Percentiles rank a stretch among this genome's conserved stretches.
phyloP scores from a whole-genome alignment of 2,888 invertebrate genomes.

The Dryococelus australis region DNA sequence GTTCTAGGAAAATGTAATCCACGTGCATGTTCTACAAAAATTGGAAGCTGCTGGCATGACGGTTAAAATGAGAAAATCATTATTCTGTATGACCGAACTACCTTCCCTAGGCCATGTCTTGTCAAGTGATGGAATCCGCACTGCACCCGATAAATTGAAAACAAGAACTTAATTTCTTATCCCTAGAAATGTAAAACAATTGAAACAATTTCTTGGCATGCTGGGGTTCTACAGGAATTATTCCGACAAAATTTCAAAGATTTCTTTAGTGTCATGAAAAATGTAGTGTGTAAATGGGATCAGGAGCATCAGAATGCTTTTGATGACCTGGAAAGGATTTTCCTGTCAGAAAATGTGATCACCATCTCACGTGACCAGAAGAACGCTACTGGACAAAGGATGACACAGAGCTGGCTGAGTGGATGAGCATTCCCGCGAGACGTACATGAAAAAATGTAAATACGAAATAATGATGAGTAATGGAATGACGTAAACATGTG shows the following conservation, averaged over 20 bases:
- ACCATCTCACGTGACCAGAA: too few species aligned
- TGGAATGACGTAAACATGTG: too few species aligned
- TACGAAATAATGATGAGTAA: too few species aligned
- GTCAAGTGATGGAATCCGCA: background rate
- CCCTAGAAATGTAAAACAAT: background rate
- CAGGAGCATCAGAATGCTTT: background rate
- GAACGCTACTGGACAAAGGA: too few species aligned
- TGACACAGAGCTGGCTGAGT: too few species aligned
- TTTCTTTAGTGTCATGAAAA: background rate
- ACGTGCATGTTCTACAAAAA: background rate
- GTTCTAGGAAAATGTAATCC: background rate
- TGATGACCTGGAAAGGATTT: background rate
- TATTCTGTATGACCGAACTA: background rate
- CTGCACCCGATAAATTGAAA: background rate
- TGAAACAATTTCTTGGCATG: background rate
- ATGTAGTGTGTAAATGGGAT: background rate
- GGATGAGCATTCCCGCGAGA: too few species aligned
- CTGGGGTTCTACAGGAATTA: background rate
- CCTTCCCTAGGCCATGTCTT: background rate
- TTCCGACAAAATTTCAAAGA: background rate
- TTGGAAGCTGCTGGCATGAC: background rate
- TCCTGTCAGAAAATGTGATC: background rate
- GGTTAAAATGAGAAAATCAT: background rate
- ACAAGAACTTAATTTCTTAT: background rate
- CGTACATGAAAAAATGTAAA: too few species aligned